A percentile compares a stretch with the other conserved stretches of the same genome.
Evolutionary conservation across 2,797 vertebrate genomes (phyloP).

Genomic region (Chelonia mydas): DNA sequence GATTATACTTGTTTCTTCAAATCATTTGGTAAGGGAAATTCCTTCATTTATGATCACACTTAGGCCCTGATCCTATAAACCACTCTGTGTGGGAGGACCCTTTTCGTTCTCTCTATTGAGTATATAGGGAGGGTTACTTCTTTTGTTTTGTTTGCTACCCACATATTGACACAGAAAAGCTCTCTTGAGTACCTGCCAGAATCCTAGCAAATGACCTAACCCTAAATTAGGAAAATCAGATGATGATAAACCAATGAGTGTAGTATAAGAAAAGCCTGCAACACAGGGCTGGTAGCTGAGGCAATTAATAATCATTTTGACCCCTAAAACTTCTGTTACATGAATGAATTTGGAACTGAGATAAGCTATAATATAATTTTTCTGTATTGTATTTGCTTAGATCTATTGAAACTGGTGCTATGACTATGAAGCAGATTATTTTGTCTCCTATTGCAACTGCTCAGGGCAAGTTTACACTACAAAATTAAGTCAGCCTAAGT

Average conservation of each 20-base stretch:
- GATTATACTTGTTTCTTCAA: neutral
- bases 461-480: neutral
- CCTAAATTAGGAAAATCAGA: neutral
- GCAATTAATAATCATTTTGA: neutral
- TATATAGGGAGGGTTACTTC: neutral
- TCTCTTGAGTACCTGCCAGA: neutral
- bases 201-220: neutral
- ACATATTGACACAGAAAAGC: neutral
- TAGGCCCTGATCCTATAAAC: neutral
- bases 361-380: neutral
- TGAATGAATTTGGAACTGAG: neutral
- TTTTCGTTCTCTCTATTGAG: neutral
- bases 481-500: no score
- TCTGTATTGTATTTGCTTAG: neutral
- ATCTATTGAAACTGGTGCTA: neutral
- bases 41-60: neutral
- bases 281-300: neutral
- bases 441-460: neutral
- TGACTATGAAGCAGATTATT: neutral
- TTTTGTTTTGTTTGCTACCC: neutral
- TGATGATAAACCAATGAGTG: neutral
- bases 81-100: neutral
- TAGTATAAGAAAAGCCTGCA: neutral
- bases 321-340: neutral
- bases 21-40: neutral